phyloP scores from a whole-genome alignment of 2,113 vertebrate species.

The Notarius quadriscutis region DNA sequence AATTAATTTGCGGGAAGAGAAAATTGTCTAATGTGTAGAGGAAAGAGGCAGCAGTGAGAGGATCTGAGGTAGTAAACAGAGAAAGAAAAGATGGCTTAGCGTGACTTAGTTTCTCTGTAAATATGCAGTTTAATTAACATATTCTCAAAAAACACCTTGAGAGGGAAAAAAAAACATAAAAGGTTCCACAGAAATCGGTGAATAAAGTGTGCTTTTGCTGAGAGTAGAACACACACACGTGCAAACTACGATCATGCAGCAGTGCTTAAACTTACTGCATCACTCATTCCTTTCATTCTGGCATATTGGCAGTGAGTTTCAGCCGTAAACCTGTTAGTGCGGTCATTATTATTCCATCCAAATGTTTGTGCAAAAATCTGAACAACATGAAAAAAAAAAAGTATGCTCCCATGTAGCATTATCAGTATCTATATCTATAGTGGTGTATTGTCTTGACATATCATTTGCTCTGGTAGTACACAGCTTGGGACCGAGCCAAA shows the following conservation, averaged over 20 bases:
- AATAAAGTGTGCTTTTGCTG: constrained; percentile 42
- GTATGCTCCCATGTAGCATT: neutral
- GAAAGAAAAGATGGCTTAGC: constrained; percentile 54
- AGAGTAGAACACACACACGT: neutral
- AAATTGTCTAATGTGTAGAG: constrained; percentile 56
- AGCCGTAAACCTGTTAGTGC: neutral
- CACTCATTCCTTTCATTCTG: neutral
- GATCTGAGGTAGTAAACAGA: constrained; percentile 59
- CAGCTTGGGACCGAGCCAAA: neutral
- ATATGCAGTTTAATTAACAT: constrained; percentile 60
- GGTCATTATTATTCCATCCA: neutral
- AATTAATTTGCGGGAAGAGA: constrained; percentile 74
- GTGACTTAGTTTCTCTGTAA: constrained; percentile 58
- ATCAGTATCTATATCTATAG: neutral
- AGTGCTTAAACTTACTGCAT: neutral
- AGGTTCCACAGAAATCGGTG: constrained; percentile 36
- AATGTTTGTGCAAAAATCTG: neutral
- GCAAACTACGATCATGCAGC: neutral
- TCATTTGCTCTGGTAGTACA: neutral
- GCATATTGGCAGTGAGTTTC: neutral
- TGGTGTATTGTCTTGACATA: neutral
- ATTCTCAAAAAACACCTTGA: constrained; percentile 49
- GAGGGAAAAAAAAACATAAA: constrained; percentile 26
- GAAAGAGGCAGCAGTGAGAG: constrained; percentile 59
- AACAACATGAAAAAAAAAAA: neutral